Evolutionary conservation across 2,888 invertebrate genomes (phyloP), one percentile per base, ranked within the genome.

Genomic region (Perithous albicinctus): DNA sequence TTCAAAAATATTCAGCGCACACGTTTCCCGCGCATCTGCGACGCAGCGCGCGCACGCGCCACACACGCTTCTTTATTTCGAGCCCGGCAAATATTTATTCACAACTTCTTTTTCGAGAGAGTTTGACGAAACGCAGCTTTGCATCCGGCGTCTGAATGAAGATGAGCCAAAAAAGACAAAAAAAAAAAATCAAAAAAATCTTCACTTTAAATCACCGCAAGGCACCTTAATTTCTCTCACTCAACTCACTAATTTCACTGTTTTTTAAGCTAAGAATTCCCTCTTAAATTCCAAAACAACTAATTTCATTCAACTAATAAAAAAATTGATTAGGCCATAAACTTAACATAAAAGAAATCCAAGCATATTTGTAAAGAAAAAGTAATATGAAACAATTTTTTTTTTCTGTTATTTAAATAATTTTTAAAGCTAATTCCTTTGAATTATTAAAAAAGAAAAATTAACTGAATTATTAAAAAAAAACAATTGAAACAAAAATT

Each of bases 51-150:
- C 29, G 64, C 51, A n/a, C 7, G 8, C 41, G 12, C 43, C 20
- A 23, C 56, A n/a, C n/a, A n/a, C 51, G 20, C 56, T 38, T n/a
- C n/a, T n/a, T n/a, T 82, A 82, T 80, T 82, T 82, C 46, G 61
- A 76, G 82, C 72, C 63, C 43, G 66, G 66, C 66, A 72, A 70
- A 72, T 76, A 76, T 76, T 80, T 80, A 66, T 72, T 66, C 75
- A 18, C 69, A 70, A 41, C 43, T 69, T 66, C 66, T 20, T n/a
- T n/a, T n/a, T n/a, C n/a, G n/a, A n/a, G n/a, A n/a, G 32, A 48
- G 56, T 59, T 32, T 51, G 56, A 59, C 51, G 76, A 35, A 64
- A 46, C 26, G 4, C 18, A 70, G 54, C 51, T n/a, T n/a, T 51
- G 32, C 32, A 48, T 48, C 32, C 15, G 56, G 20, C 64, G 10